These are phyloP conservation scores for Momotus momota DNA, from an alignment of 2,797 vertebrate species.

Conservation along the genomic window DNA sequence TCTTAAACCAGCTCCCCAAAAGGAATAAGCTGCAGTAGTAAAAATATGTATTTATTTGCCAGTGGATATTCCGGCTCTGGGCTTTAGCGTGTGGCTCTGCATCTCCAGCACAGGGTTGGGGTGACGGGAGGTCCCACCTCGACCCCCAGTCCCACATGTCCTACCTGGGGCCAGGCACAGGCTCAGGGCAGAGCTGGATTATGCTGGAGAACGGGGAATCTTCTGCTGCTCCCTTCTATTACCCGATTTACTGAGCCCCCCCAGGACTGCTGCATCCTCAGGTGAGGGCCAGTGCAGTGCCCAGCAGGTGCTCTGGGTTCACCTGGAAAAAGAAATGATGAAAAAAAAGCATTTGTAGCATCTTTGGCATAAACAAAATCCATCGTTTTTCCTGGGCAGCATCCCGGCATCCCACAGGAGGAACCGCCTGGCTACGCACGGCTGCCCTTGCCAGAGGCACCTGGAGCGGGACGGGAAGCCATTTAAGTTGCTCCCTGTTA, in stretches of 20 bases:
- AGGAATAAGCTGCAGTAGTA: neutral
- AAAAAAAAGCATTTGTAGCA: rapidly evolving
- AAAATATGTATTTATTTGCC: neutral
- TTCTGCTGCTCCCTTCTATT: neutral
- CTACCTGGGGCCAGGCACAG: neutral
- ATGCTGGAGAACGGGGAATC: rapidly evolving
- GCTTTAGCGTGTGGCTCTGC: neutral
- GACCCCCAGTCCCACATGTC: rapidly evolving
- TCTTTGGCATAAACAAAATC: neutral
- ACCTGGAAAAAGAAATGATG: neutral
- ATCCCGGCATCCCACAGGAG: no score
- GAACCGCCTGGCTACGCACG: rapidly evolving
- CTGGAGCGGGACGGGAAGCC: rapidly evolving
- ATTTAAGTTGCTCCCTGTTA: no score
- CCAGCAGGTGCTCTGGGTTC: neutral
- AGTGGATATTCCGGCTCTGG: neutral
- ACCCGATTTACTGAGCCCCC: neutral
- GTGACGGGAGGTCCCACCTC: neutral
- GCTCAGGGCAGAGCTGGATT: neutral
- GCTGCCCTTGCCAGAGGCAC: neutral
- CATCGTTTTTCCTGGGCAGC: neutral
- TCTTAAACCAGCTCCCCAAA: conserved; percentile 1
- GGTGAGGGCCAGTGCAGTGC: neutral
- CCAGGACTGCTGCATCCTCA: neutral
- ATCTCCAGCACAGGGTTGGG: rapidly evolving